Evolutionary conservation across 2,113 vertebrate species (phyloP).

Genomic region (Pseudolaguvia tuberculata): DNA sequence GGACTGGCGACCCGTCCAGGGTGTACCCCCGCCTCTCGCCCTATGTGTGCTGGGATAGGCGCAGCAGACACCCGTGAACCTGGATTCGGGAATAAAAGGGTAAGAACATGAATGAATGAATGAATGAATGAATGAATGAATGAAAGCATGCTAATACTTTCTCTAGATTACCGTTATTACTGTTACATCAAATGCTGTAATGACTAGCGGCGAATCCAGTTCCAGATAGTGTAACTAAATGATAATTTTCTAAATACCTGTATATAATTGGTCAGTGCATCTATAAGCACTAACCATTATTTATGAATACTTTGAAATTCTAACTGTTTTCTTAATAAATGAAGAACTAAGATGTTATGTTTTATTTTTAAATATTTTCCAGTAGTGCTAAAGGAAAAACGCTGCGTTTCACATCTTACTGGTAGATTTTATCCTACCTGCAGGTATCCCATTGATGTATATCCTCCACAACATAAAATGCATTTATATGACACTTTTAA

Average conservation of each 20-base stretch:
- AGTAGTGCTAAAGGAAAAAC: background rate
- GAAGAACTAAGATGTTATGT: slow-evolving; percentile 25
- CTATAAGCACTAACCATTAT: background rate
- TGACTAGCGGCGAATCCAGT: background rate
- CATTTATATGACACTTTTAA: slow-evolving; percentile 33
- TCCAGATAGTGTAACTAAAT: background rate
- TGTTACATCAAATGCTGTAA: background rate
- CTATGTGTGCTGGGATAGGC: no score
- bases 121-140: no score
- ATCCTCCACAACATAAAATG: slow-evolving; percentile 14
- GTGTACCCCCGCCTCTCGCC: no score
- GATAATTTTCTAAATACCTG: background rate
- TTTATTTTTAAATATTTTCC: slow-evolving; percentile 14
- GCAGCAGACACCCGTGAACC: no score
- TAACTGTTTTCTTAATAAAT: background rate
- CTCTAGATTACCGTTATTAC: background rate
- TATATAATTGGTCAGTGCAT: background rate
- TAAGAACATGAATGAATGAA: no score
- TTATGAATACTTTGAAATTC: background rate
- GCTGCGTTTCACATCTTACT: slow-evolving; percentile 8
- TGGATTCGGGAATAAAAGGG: no score
- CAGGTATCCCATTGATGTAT: slow-evolving; percentile 11
- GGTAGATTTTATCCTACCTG: background rate
- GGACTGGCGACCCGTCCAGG: no score
- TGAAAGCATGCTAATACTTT: no score